These are phyloP conservation scores for Poeciliopsis turrubarensis DNA, from an alignment of 2,113 vertebrate species.

Conservation along the genomic window DNA sequence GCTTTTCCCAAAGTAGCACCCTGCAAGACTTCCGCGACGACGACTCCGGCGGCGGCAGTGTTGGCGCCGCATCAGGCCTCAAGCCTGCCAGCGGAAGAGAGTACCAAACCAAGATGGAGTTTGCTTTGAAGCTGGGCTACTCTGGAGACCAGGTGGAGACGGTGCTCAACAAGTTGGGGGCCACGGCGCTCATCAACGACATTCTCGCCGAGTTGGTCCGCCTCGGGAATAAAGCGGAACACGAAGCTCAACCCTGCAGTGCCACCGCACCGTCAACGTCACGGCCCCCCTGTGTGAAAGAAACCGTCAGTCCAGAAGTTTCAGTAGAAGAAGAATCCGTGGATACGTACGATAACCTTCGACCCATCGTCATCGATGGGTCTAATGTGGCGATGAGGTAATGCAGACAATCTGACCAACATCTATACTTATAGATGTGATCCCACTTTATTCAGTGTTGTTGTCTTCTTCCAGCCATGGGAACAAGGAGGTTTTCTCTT, in stretches of 20 bases:
- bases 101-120: slow-evolving; percentile 97
- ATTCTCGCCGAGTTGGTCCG: slow-evolving; percentile 94
- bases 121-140: slow-evolving; percentile 96
- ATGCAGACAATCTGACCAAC: slow-evolving; percentile 4
- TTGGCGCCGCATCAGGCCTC: slow-evolving; percentile 30
- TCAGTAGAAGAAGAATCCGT: slow-evolving; percentile 92
- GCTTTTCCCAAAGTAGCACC: slow-evolving; percentile 95
- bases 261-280: slow-evolving; percentile 69
- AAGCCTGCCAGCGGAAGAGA: slow-evolving; percentile 82
- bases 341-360: slow-evolving; percentile 91
- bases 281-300: slow-evolving; percentile 83
- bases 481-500: slow-evolving; percentile 99
- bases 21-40: slow-evolving; percentile 84
- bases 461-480: slow-evolving; percentile 89
- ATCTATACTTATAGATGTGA: no score
- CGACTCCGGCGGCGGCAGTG: slow-evolving; percentile 55
- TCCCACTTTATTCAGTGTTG: slow-evolving; percentile 6
- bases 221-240: slow-evolving; percentile 93
- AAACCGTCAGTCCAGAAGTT: slow-evolving; percentile 87
- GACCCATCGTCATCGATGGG: slow-evolving; percentile 95
- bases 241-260: slow-evolving; percentile 82
- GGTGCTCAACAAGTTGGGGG: slow-evolving; percentile 92
- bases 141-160: slow-evolving; percentile 93
- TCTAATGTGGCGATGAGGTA: slow-evolving; percentile 99
- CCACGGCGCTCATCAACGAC: slow-evolving; percentile 94